A percentile compares a stretch with the other conserved stretches of the same genome.
phyloP scores from a whole-genome alignment of 2,888 invertebrate genomes.

The Helicoverpa assulta region DNA sequence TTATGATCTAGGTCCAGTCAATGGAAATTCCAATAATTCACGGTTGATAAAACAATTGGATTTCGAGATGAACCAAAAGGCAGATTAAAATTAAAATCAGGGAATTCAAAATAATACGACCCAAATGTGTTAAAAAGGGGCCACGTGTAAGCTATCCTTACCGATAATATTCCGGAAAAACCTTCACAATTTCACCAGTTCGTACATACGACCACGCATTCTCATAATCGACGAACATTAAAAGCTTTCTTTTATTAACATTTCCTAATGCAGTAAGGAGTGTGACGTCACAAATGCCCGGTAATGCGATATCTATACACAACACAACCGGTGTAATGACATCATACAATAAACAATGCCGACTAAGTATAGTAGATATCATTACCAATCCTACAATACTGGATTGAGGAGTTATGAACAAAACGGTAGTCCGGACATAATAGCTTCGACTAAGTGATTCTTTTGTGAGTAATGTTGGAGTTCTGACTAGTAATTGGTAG shows the following conservation, averaged over 20 bases:
- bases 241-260: constrained; percentile 50
- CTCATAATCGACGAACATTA: constrained; percentile 39
- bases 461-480: constrained; percentile 49
- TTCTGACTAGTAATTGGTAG: constrained; percentile 63
- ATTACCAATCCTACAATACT: constrained; percentile 22
- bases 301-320: constrained; percentile 35
- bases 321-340: constrained; percentile 38
- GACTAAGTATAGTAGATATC: constrained; percentile 22
- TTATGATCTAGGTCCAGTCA: constrained; percentile 3
- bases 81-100: constrained; percentile 29
- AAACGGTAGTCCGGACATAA: constrained; percentile 34
- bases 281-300: constrained; percentile 36
- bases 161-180: constrained; percentile 39
- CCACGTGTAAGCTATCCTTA: constrained; percentile 29
- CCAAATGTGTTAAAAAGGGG: constrained; percentile 24
- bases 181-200: constrained; percentile 33
- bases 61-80: constrained; percentile 5
- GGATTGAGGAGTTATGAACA: constrained; percentile 30
- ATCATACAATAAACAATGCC: constrained; percentile 50
- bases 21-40: background rate
- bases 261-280: constrained; percentile 36
- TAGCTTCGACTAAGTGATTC: constrained; percentile 33
- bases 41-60: background rate
- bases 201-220: constrained; percentile 8
- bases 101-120: constrained; percentile 24